phyloP scores from a whole-genome alignment of 2,113 vertebrate genomes.

The Geococcyx californianus region DNA sequence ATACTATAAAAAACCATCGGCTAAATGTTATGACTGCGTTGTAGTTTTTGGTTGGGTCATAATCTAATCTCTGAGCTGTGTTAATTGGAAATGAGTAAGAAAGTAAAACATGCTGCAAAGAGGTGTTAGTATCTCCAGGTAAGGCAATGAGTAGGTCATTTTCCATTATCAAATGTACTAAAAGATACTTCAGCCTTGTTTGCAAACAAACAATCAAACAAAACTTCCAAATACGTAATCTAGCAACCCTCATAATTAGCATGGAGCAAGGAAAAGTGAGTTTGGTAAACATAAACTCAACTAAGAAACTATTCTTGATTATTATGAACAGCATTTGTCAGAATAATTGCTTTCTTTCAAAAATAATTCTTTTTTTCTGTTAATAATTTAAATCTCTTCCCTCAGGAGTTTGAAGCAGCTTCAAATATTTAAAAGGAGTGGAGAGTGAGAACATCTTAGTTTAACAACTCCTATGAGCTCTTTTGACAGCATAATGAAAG shows the following conservation, averaged over 20 bases:
- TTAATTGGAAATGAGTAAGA: not conserved
- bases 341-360: not conserved
- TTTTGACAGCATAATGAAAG: not conserved
- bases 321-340: rapidly evolving
- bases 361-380: not conserved
- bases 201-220: constrained; percentile 14
- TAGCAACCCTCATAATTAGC: not conserved
- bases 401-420: not conserved
- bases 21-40: not conserved
- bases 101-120: not conserved
- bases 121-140: not conserved
- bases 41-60: not conserved
- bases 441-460: not conserved
- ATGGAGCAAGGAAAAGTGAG: not conserved
- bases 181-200: not conserved
- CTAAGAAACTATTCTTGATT: not conserved
- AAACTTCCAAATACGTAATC: not conserved
- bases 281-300: constrained; percentile 5
- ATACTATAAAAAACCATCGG: not conserved
- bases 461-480: not conserved
- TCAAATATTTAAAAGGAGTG: not conserved
- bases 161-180: not conserved
- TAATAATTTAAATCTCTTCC: not conserved
- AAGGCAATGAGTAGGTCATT: not conserved
- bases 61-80: not conserved